Conservation (phyloP, 2,888 invertebrate genomes). For the Sinodicranocentrus sp. region DNA sequence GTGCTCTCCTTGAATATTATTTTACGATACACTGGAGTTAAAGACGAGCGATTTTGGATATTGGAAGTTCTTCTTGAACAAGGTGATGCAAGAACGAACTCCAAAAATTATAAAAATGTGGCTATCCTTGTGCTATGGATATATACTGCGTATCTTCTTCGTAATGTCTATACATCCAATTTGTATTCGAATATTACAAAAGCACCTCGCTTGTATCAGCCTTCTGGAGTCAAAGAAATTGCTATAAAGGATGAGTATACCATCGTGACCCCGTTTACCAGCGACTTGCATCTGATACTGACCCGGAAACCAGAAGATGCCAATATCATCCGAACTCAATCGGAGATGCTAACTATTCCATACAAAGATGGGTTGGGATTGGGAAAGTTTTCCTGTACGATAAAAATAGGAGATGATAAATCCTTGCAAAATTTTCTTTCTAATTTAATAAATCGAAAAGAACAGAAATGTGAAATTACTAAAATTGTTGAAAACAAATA, state of each 20-base stretch:
- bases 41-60: constrained; percentile 7
- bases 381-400: constrained; percentile 1
- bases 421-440: neutral
- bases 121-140: constrained; percentile 5
- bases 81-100: neutral
- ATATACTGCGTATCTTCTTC: neutral
- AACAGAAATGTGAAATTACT: too few relatives aligned
- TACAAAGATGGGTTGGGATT: neutral
- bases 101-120: constrained; percentile 20
- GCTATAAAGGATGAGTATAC: neutral
- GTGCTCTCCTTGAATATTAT: neutral
- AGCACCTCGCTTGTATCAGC: neutral
- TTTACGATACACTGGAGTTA: neutral
- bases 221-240: neutral
- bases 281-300: neutral
- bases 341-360: neutral
- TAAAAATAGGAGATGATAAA: neutral
- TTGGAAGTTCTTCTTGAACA: constrained; percentile 7
- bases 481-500: too few relatives aligned
- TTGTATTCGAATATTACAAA: constrained; percentile 10
- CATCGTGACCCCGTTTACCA: neutral
- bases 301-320: neutral
- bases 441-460: too few relatives aligned
- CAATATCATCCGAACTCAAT: neutral
- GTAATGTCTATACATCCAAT: constrained; percentile 6